phyloP scores from a whole-genome alignment of 2,888 invertebrate genomes.

The Andrena dorsata region DNA sequence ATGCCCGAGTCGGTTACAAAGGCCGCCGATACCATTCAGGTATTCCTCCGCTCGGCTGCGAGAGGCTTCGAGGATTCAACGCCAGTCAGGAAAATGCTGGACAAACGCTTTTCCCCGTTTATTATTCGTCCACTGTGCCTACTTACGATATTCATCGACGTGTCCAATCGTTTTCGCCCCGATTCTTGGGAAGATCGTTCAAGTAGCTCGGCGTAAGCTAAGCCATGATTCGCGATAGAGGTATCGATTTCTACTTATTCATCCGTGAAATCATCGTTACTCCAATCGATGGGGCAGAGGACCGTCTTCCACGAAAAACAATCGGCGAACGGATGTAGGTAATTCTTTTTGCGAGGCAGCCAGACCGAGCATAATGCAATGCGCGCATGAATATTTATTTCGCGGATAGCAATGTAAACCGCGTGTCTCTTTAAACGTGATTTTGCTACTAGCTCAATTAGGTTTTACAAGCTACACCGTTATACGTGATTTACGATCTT shows the following conservation, averaged over 20 bases:
- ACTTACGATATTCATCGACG: too few species aligned
- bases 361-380: slow-evolving; percentile 40
- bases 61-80: slow-evolving; percentile 1
- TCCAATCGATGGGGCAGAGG: slow-evolving; percentile 70
- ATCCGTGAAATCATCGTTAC: slow-evolving; percentile 75
- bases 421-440: slow-evolving; percentile 43
- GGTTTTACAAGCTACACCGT: slow-evolving; percentile 3
- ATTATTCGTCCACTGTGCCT: neutral
- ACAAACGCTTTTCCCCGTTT: neutral
- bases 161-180: too few species aligned
- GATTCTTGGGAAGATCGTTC: too few species aligned
- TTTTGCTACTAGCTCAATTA: neutral
- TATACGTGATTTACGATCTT: slow-evolving; percentile 4
- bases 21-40: slow-evolving; percentile 73
- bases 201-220: too few species aligned
- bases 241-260: slow-evolving; percentile 52
- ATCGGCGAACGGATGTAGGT: slow-evolving; percentile 80
- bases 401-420: neutral
- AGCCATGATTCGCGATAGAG: too few species aligned
- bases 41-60: neutral
- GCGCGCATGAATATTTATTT: slow-evolving; percentile 42
- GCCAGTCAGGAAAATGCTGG: slow-evolving; percentile 3
- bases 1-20: slow-evolving; percentile 70
- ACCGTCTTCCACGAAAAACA: slow-evolving; percentile 79
- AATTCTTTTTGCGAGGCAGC: slow-evolving; percentile 74